Percentiles rank a stretch among this genome's conserved stretches.
Evolutionary conservation across 2,113 vertebrate genomes (phyloP).

Genomic region (Panthera leo): DNA sequence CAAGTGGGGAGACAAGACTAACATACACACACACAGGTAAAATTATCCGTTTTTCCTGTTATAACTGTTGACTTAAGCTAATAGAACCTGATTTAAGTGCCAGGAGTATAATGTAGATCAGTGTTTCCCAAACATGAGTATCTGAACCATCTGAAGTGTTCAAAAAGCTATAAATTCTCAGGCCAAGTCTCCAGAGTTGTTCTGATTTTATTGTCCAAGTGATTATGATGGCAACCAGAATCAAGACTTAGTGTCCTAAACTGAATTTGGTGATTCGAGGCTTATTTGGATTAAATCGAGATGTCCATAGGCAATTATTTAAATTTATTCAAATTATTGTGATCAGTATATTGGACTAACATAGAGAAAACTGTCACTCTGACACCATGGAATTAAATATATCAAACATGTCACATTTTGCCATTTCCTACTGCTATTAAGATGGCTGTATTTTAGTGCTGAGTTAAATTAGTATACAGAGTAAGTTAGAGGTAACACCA

Average conservation of each 20-base stretch:
- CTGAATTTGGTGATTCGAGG: not conserved
- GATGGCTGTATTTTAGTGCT: not conserved
- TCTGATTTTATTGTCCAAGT: not conserved
- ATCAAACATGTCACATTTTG: not conserved
- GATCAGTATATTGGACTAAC: not conserved
- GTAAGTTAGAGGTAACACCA: not conserved
- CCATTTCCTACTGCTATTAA: not conserved
- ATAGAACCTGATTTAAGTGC: not conserved
- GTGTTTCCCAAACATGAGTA: not conserved
- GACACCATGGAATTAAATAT: not conserved
- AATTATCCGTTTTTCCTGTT: not conserved
- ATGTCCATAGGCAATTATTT: not conserved
- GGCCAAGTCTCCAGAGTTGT: not conserved
- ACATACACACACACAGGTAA: not conserved
- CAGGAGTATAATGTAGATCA: not conserved
- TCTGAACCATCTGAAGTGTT: not conserved
- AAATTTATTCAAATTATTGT: not conserved
- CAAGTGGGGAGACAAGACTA: not conserved
- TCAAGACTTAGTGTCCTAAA: not conserved
- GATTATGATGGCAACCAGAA: not conserved
- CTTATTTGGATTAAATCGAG: not conserved
- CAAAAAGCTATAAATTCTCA: not conserved
- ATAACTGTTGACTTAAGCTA: not conserved
- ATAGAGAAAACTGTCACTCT: not conserved
- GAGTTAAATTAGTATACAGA: not conserved